Evolutionary conservation across 2,888 invertebrate genomes (phyloP).

Genomic region (Limnephilus lunatus): DNA sequence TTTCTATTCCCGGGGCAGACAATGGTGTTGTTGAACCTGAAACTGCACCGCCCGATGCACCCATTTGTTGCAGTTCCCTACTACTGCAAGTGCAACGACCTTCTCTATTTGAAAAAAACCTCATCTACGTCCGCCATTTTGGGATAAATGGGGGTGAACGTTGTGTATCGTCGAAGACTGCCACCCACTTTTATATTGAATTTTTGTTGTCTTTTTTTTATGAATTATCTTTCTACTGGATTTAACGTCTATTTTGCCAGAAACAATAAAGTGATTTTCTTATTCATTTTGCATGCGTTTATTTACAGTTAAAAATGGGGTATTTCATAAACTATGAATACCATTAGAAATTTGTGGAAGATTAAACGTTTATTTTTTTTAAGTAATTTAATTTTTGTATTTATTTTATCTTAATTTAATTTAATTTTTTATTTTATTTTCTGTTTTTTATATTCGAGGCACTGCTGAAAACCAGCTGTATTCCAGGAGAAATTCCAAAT

Average conservation of each 20-base stretch:
- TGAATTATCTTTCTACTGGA: background rate
- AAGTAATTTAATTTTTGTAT: no score
- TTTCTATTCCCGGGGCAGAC: background rate
- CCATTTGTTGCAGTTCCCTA: slow-evolving; percentile 5
- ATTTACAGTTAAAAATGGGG: no score
- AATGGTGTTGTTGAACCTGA: slow-evolving; percentile 3
- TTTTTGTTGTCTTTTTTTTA: background rate
- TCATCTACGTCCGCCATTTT: background rate
- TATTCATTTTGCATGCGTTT: background rate
- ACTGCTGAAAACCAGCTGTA: no score
- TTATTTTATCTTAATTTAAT: no score
- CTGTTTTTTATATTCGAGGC: no score
- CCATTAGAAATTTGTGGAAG: no score
- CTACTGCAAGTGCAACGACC: slow-evolving; percentile 13
- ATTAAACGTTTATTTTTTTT: no score
- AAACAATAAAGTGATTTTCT: background rate
- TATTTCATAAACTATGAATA: no score
- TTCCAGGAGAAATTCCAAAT: no score
- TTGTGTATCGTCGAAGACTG: background rate
- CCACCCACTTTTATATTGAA: background rate
- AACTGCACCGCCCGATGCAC: slow-evolving; percentile 16
- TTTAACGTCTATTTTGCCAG: background rate
- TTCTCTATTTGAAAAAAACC: background rate
- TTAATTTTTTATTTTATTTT: no score
- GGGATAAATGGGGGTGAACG: background rate